A percentile compares a stretch with the other conserved stretches of the same genome.
These are phyloP conservation scores for Phalacrocorax pelagicus DNA, from an alignment of 2,113 vertebrate species.

Conservation along the genomic window DNA sequence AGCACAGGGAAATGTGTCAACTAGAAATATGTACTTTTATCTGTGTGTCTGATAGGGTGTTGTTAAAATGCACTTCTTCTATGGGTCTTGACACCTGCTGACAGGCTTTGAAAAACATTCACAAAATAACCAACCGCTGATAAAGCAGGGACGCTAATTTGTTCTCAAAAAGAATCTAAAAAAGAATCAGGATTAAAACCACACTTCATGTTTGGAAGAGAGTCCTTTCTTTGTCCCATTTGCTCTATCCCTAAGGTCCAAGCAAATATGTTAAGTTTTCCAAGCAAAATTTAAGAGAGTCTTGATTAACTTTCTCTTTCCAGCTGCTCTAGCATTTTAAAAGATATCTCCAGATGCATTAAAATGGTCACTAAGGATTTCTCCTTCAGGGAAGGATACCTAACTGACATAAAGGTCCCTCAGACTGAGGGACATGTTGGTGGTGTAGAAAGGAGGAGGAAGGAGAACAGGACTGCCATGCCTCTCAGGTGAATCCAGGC, in stretches of 20 bases:
- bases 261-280: background rate
- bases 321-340: background rate
- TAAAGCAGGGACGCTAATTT: background rate
- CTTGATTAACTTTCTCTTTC: background rate
- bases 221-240: background rate
- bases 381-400: background rate
- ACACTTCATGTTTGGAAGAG: background rate
- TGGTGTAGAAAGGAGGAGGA: background rate
- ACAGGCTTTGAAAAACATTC: background rate
- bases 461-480: background rate
- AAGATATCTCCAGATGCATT: background rate
- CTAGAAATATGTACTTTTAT: background rate
- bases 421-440: background rate
- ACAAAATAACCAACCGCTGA: rapidly evolving
- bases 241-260: background rate
- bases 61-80: background rate
- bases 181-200: background rate
- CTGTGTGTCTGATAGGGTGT: background rate
- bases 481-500: background rate
- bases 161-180: background rate
- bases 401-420: background rate
- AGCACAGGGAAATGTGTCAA: background rate
- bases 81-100: background rate
- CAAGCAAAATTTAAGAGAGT: background rate
- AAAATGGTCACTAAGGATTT: background rate